These are phyloP conservation scores for Tyrannus savana DNA, from an alignment of 2,113 vertebrate species.

Conservation along the genomic window DNA sequence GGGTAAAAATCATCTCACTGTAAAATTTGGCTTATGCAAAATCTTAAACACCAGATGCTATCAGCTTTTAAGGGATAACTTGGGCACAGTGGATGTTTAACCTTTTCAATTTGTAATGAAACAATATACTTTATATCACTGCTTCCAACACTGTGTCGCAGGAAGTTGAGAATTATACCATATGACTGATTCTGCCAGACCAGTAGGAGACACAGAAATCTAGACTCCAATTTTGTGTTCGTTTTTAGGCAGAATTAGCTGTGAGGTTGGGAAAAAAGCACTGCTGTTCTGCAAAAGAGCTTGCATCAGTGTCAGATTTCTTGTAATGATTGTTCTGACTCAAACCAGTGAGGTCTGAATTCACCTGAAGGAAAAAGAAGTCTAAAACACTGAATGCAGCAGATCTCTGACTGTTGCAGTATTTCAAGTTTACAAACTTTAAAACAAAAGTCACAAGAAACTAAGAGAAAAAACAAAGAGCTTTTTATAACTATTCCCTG, in stretches of 20 bases:
- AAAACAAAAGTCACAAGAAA: neutral
- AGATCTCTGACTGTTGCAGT: neutral
- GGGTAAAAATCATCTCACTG: neutral
- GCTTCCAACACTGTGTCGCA: neutral
- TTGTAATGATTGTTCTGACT: neutral
- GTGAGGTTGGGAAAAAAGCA: neutral
- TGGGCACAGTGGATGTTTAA: neutral
- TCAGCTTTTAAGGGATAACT: neutral
- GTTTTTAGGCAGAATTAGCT: neutral
- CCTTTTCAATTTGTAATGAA: neutral
- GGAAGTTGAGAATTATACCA: neutral
- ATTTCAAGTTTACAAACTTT: neutral
- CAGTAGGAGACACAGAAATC: neutral
- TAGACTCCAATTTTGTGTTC: neutral
- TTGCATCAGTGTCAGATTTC: neutral
- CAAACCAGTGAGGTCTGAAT: neutral
- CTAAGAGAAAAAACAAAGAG: too few relatives aligned
- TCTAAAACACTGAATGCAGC: neutral
- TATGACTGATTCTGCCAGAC: neutral
- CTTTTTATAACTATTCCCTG: neutral
- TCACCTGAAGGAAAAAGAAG: neutral
- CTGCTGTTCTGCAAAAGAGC: neutral
- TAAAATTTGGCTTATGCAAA: neutral
- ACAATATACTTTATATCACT: neutral
- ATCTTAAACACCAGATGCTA: neutral